Evolutionary conservation across 2,113 vertebrate species (phyloP), one percentile per base, ranked within the genome.

Genomic region (Diadophis punctatus): DNA sequence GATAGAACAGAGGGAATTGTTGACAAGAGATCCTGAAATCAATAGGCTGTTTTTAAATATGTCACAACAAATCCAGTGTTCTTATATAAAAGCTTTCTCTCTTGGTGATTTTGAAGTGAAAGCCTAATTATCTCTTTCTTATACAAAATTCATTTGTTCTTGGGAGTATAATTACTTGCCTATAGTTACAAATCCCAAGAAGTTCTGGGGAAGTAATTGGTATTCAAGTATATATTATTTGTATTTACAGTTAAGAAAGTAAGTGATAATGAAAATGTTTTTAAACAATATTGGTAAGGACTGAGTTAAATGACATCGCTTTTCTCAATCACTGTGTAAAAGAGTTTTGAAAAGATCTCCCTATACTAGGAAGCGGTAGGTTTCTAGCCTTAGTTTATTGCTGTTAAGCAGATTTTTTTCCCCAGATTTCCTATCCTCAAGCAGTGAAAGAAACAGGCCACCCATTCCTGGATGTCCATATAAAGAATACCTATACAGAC

Each of bases 61-160:
- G 46, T 39, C 43, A 56, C 0, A 0, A 90, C 89, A 95, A 90
- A 30, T 90, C 84, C 18, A 46, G 0, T 53, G 55, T 93, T 94
- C 86, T 5, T 23, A 1, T 86, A 92, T 89, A 88, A 53, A 60
- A 87, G 90, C 86, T 88, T 53, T 94, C 51, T 93, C 34, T 74
- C 89, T 43, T 58, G 90, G 49, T 68, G 52, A 8, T 87, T 91
- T 94, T 94, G 74, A 94, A 85, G 39, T 93, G 4, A 48, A 94
- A 87, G 34, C 48, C 88, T 88, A 56, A 52, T 49, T 91, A 0
- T 0, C 34, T 87, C 34, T 58, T 53, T 85, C 84, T 14, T 34
- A 8, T 49, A 88, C 84, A 60, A 68, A 91, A 4, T 1, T 12
- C 3, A 39, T 84, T 51, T 30, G 85, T 93, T 90, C n/a, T 74